phyloP scores from a whole-genome alignment of 2,113 vertebrate species.

The Gila orcuttii region DNA sequence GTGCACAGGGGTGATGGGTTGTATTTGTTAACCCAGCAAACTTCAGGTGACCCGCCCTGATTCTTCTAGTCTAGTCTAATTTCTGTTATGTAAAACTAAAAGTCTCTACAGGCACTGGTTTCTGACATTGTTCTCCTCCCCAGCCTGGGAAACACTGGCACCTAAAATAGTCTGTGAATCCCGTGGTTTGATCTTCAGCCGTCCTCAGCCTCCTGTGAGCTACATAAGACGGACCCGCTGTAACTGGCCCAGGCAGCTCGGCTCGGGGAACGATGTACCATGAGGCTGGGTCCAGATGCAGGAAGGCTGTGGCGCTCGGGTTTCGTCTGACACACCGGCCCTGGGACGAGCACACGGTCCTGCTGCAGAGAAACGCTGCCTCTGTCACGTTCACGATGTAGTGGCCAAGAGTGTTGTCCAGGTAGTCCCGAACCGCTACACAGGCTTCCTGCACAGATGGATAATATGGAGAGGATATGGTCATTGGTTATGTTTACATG shows the following conservation, averaged over 20 bases:
- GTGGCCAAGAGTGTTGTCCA: slow-evolving; percentile 70
- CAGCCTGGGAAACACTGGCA: slow-evolving; percentile 77
- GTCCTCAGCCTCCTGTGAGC: slow-evolving; percentile 46
- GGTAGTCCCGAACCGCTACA: slow-evolving; percentile 65
- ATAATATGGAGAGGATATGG: not conserved
- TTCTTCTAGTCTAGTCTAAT: not conserved
- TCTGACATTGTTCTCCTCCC: slow-evolving; percentile 68
- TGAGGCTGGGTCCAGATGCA: slow-evolving; percentile 71
- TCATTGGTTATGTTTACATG: not conserved
- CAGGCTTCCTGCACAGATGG: slow-evolving; percentile 64
- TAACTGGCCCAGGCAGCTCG: not conserved
- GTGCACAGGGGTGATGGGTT: not conserved
- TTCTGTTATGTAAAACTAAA: not conserved
- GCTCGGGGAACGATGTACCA: slow-evolving; percentile 65
- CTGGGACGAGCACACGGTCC: slow-evolving; percentile 67
- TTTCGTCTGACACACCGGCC: slow-evolving; percentile 73
- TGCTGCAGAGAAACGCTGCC: slow-evolving; percentile 73
- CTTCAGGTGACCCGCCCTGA: not conserved
- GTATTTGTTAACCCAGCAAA: not conserved
- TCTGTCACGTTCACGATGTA: slow-evolving; percentile 80
- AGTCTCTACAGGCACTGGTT: not conserved
- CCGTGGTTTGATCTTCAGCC: slow-evolving; percentile 23
- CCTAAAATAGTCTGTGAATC: slow-evolving; percentile 60
- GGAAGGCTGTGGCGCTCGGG: slow-evolving; percentile 59
- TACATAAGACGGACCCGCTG: slow-evolving; percentile 28